Conservation (phyloP, 2,113 vertebrate genomes). For the Artemisiospiza belli region DNA sequence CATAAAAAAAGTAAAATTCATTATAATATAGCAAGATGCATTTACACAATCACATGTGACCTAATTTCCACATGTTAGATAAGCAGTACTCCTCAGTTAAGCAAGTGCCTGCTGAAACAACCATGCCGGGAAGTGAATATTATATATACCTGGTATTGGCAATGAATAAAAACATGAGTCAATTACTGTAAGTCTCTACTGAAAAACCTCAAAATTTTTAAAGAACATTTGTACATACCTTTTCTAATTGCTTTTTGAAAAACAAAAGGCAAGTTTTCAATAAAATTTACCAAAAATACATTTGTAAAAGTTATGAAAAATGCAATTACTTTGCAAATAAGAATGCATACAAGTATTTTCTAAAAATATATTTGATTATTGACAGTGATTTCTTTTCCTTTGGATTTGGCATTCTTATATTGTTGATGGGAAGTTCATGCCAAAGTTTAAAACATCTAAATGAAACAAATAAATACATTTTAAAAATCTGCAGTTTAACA, state of each 20-base stretch:
- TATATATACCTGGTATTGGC: background rate
- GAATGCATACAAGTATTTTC: background rate
- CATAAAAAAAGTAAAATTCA: background rate
- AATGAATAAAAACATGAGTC: background rate
- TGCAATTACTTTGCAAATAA: background rate
- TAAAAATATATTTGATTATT: background rate
- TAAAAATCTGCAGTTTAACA: background rate
- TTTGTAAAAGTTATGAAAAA: background rate
- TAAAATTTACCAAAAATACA: background rate
- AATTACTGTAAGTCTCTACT: background rate
- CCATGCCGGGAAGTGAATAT: background rate
- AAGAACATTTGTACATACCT: background rate
- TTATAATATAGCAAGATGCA: background rate
- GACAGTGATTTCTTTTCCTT: background rate
- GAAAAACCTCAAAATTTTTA: background rate
- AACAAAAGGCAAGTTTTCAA: background rate
- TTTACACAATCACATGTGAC: background rate
- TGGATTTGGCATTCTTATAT: background rate
- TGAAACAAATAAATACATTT: background rate
- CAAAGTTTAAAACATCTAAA: background rate
- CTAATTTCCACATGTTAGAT: background rate
- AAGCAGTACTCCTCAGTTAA: background rate
- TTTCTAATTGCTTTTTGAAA: background rate
- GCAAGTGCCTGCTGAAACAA: background rate
- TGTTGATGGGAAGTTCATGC: background rate